Conservation (phyloP, 2,888 invertebrate genomes). For the Cactoblastis cactorum region DNA sequence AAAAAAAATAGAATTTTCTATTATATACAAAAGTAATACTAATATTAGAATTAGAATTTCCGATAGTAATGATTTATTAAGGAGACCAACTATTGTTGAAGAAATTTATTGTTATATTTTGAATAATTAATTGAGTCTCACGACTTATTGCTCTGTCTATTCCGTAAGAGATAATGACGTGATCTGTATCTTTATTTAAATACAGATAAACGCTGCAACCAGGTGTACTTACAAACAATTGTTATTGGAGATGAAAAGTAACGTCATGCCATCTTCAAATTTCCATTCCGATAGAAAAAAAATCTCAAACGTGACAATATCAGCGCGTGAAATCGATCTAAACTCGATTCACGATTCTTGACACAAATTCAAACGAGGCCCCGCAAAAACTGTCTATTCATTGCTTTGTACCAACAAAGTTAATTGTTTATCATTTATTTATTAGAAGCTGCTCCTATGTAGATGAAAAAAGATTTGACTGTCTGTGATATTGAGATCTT, state of each 20-base stretch:
- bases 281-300: slow-evolving; percentile 14
- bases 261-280: background rate
- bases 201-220: too few relatives aligned
- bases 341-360: slow-evolving; percentile 16
- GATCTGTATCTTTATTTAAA: too few relatives aligned
- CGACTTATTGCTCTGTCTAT: too few relatives aligned
- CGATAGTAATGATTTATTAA: too few relatives aligned
- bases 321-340: slow-evolving; percentile 29
- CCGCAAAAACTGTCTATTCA: background rate
- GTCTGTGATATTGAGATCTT: too few relatives aligned
- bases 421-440: background rate
- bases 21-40: too few relatives aligned
- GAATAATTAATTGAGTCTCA: too few relatives aligned
- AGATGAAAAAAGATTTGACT: background rate
- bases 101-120: too few relatives aligned
- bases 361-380: slow-evolving; percentile 5
- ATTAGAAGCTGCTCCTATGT: background rate
- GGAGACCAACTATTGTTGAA: too few relatives aligned
- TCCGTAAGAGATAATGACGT: too few relatives aligned
- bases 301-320: slow-evolving; percentile 21
- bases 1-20: too few relatives aligned
- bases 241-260: slow-evolving; percentile 1
- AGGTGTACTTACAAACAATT: background rate
- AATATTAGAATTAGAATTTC: too few relatives aligned
- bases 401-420: background rate